Evolutionary conservation across 1,140 invertebrate genomes (phyloP), one percentile per base, ranked within the genome.

Genomic region (Periplaneta americana): DNA sequence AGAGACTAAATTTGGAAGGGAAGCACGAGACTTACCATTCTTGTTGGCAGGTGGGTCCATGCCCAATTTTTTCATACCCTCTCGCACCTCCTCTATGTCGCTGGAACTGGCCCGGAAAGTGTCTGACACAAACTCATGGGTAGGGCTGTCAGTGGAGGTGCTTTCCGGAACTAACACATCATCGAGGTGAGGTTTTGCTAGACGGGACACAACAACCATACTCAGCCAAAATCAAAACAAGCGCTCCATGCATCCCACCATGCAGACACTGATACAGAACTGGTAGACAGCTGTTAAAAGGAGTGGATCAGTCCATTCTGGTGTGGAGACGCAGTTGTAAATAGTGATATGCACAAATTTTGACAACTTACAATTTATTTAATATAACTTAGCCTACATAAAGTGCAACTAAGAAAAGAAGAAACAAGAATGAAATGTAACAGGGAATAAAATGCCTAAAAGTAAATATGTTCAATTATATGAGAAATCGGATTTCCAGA

Each of bases 111-210:
- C 89, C 87, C 91, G 90, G 85, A 93, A 91, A 83, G 90, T 90
- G 87, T 94, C 93, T 83, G 93, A 93, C 84, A 94, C 91, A 89
- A 94, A 94, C 86, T 94, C 93, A 82, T 89, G 87, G 82, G 85
- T 86, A 32, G 84, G 83, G 81, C 85, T 85, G 78, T 84, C 84
- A 28, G 83, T 81, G 75, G 75, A 33, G 31, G 81, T 75, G 33
- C 79, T 80, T 74, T 84, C 82, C 11, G 82, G 83, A 48, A 80
- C 82, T 48, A 83, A 81, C 75, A 84, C 84, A 76, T 85, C 84
- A 76, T 85, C 66, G 66, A 74, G 39, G n/a, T 37, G 82, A 80
- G 83, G 57, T 74, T 79, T 77, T 28, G 34, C 82, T 83, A 82
- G 36, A 82, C 32, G 74, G 77, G 74, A 79, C 37, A 74, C 39